Conservation (phyloP, 2,113 vertebrate species). For the Notarius quadriscutis region DNA sequence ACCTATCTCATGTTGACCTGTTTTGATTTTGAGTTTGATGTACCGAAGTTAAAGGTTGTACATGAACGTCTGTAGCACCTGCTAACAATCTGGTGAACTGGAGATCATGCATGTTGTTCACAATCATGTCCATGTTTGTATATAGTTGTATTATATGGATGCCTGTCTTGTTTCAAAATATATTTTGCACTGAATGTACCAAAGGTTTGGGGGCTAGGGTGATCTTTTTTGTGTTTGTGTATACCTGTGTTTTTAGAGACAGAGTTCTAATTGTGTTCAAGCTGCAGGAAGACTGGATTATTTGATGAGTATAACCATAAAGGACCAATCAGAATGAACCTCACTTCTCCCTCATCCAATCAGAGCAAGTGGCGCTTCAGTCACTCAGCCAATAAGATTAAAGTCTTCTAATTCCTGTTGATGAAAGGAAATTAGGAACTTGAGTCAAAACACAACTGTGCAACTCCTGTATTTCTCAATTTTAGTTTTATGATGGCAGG, state of each 20-base stretch:
- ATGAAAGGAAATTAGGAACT: neutral
- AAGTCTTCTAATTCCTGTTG: neutral
- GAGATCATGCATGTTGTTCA: constrained; percentile 48
- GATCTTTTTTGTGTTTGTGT: constrained; percentile 41
- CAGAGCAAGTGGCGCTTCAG: neutral
- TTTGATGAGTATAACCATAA: too few relatives aligned
- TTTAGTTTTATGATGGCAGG: neutral
- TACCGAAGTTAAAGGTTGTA: constrained; percentile 11
- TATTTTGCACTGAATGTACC: constrained; percentile 65
- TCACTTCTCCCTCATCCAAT: neutral
- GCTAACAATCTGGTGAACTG: constrained; percentile 26
- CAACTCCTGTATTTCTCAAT: neutral
- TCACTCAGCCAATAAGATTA: neutral
- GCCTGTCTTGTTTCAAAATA: constrained; percentile 59
- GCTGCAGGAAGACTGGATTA: neutral
- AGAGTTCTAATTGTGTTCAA: neutral
- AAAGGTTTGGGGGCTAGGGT: constrained; percentile 33
- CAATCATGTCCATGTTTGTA: constrained; percentile 53
- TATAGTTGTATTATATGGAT: constrained; percentile 59
- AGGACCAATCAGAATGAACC: neutral
- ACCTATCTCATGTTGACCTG: constrained; percentile 28
- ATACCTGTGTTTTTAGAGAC: neutral
- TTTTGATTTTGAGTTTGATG: constrained; percentile 24
- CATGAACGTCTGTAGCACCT: constrained; percentile 32
- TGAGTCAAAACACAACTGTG: neutral